These are phyloP conservation scores for Cheilosia vernalis DNA, from an alignment of 2,888 invertebrate species.

Conservation along the genomic window DNA sequence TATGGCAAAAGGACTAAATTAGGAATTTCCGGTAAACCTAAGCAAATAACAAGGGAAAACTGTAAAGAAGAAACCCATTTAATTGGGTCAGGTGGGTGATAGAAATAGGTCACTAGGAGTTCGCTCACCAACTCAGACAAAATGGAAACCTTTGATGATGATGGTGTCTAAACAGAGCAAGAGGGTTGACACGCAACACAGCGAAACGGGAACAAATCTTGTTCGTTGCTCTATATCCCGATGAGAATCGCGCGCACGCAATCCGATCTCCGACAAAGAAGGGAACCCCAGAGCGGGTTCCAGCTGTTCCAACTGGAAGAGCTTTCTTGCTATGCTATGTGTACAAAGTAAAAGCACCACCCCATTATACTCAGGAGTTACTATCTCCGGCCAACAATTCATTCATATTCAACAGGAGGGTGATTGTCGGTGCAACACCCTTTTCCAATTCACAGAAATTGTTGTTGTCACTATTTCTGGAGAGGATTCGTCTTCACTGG, in stretches of 20 bases:
- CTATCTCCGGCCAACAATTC: conserved; percentile 43
- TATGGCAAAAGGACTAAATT: conserved; percentile 10
- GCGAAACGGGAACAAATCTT: conserved; percentile 51
- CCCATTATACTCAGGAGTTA: conserved; percentile 2
- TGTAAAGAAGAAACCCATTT: conserved; percentile 2
- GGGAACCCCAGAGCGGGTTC: conserved; percentile 36
- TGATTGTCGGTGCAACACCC: conserved; percentile 67
- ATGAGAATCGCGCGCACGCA: conserved; percentile 57
- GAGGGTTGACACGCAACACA: conserved; percentile 10
- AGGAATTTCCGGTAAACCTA: conserved; percentile 3
- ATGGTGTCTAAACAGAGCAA: conserved; percentile 27
- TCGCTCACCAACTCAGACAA: conserved; percentile 4
- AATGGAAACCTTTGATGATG: conserved; percentile 30
- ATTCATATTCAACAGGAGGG: conserved; percentile 75
- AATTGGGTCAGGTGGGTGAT: conserved; percentile 65
- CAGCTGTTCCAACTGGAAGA: conserved; percentile 66
- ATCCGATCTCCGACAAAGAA: conserved; percentile 3
- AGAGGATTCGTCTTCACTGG: background rate
- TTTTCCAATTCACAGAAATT: conserved; percentile 15
- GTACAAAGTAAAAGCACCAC: background rate
- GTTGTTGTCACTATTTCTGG: conserved; percentile 22
- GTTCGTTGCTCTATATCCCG: conserved; percentile 21
- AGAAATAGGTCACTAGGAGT: conserved; percentile 60
- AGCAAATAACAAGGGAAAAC: background rate
- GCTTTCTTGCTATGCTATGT: conserved; percentile 35